Percentiles rank a stretch among this genome's conserved stretches.
Evolutionary conservation across 2,888 invertebrate species (phyloP).

Genomic region (Nowickia ferox): DNA sequence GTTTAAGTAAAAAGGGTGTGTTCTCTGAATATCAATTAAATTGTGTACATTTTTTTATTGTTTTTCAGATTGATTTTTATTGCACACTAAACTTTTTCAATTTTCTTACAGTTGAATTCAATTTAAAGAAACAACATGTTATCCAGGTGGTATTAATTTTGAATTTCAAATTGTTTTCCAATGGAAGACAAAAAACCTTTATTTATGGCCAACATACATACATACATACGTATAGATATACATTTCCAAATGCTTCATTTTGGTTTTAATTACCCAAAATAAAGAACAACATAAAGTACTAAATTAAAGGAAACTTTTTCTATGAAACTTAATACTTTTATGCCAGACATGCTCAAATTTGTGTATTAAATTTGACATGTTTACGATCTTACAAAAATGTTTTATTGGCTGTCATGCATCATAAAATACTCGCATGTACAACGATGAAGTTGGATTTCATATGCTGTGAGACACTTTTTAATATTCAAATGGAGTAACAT

Average conservation of each 20-base stretch:
- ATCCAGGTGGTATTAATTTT: constrained; percentile 67
- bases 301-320: constrained; percentile 31
- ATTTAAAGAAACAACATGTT: constrained; percentile 57
- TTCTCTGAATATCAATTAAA: constrained; percentile 57
- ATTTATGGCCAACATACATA: constrained; percentile 55
- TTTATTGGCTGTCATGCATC: constrained; percentile 68
- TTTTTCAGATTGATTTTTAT: constrained; percentile 42
- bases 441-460: background rate
- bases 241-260: constrained; percentile 38
- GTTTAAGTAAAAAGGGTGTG: constrained; percentile 40
- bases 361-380: constrained; percentile 62
- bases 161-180: constrained; percentile 46
- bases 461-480: background rate
- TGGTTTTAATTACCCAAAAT: constrained; percentile 61
- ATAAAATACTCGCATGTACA: constrained; percentile 50
- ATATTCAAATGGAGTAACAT: constrained; percentile 29
- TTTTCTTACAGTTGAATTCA: constrained; percentile 53
- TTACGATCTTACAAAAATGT: constrained; percentile 69
- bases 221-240: background rate
- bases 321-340: constrained; percentile 33
- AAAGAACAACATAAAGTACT: background rate
- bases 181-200: constrained; percentile 17
- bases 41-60: constrained; percentile 32
- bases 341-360: constrained; percentile 22
- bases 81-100: constrained; percentile 63